Evolutionary conservation across 2,113 vertebrate genomes (phyloP), one percentile per base, ranked within the genome.

Genomic region (Heteronetta atricapilla): DNA sequence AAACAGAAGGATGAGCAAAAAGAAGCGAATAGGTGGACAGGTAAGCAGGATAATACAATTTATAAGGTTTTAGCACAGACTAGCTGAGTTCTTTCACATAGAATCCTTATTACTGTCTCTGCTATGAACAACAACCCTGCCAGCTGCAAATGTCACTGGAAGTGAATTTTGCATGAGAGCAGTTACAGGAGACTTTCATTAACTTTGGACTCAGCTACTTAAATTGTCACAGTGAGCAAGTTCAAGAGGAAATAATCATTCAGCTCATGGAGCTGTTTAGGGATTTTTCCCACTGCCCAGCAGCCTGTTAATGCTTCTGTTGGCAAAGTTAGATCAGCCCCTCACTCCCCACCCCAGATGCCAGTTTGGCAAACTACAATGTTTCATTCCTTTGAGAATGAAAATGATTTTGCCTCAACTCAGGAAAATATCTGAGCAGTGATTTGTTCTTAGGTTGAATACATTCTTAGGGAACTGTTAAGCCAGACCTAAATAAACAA

Each of bases 81-180:
- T 82, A 44, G 8, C 33, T 60, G 56, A 72, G 36, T 14, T 50
- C 22, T 94, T 91, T 82, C 38, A 13, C 40, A 55, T 9, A 40
- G 25, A 36, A 55, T 82, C 40, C 63, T 50, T 84, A 42, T 22
- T 11, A 42, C 25, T 48, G 13, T 52, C 9, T 93, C 58, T 85
- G 36, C 28, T 89, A 7, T 86, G 92, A 90, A 44, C 92, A 82
- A 85, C 40, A 85, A 42, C 18, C n/a, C 55, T 85, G 81, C 26
- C 93, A 90, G 67, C 89, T 73, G 40, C 58, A 94, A 87, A 79
- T 95, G 60, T 29, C 55, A 66, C 66, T n/a, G 74, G 78, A 90
- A 73, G 81, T 95, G 81, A 95, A 96, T 96, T 93, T 97, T 96
- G 29, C 86, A 93, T 95, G 83, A 93, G 80, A 79, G 6, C 40